Evolutionary conservation across 2,113 vertebrate species (phyloP).

Genomic region (Mesembrinibis cayennensis): DNA sequence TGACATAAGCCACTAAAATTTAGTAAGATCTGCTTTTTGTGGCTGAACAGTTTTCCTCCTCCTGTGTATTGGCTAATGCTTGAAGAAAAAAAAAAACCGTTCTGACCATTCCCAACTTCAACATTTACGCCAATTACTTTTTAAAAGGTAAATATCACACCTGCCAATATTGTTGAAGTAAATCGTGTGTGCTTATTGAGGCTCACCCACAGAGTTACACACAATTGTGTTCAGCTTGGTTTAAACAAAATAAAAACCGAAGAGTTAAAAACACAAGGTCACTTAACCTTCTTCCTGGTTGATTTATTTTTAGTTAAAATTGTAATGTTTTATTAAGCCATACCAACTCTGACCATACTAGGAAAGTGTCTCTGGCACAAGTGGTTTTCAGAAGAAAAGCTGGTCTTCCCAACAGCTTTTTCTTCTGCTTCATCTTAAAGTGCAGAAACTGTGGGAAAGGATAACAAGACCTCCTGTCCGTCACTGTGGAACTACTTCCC

Average conservation of each 20-base stretch:
- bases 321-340: slow-evolving; percentile 27
- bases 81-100: not conserved
- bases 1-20: not conserved
- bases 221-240: slow-evolving; percentile 8
- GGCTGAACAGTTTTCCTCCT: not conserved
- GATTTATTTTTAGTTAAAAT: not conserved
- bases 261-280: slow-evolving; percentile 72
- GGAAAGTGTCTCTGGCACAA: slow-evolving; percentile 70
- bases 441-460: slow-evolving; percentile 68
- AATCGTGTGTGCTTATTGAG: slow-evolving; percentile 57
- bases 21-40: not conserved
- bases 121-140: not conserved
- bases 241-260: slow-evolving; percentile 49
- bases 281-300: slow-evolving; percentile 69
- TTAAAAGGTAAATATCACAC: not conserved
- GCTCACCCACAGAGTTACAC: slow-evolving; percentile 22
- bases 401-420: slow-evolving; percentile 61
- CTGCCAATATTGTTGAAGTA: not conserved
- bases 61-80: not conserved
- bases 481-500: slow-evolving; percentile 94
- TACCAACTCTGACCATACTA: slow-evolving; percentile 32
- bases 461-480: not conserved
- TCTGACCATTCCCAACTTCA: not conserved
- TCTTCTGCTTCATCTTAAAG: slow-evolving; percentile 71
- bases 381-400: slow-evolving; percentile 70